phyloP scores from a whole-genome alignment of 2,113 vertebrate genomes.

The Cynopterus brachyotis region DNA sequence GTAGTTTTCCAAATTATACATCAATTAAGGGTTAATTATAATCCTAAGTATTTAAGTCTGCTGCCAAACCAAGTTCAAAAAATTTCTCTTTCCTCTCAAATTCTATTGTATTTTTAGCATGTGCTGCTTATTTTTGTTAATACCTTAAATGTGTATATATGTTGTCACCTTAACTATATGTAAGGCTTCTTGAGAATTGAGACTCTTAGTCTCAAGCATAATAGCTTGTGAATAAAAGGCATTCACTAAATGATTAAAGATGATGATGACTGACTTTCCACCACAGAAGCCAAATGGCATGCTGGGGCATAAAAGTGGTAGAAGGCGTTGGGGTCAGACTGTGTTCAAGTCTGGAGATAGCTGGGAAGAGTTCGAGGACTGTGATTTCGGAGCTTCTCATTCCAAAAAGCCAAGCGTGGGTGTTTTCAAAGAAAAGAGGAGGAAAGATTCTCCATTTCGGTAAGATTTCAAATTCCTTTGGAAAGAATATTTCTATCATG shows the following conservation, averaged over 20 bases:
- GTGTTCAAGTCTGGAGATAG: conserved; percentile 88
- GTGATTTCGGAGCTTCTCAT: conserved; percentile 88
- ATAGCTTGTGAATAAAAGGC: not conserved
- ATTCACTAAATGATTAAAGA: not conserved
- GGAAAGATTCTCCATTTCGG: conserved; percentile 83
- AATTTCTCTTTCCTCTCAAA: not conserved
- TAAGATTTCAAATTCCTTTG: conserved; percentile 68
- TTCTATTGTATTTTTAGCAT: not conserved
- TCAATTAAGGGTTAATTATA: not conserved
- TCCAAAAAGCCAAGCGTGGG: conserved; percentile 93
- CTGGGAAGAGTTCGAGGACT: conserved; percentile 90
- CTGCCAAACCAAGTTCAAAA: not conserved
- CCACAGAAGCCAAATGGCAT: conserved; percentile 86
- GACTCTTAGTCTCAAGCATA: not conserved
- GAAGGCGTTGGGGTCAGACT: conserved; percentile 94
- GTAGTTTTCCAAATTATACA: not conserved
- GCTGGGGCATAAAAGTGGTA: conserved; percentile 85
- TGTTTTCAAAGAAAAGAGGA: conserved; percentile 86
- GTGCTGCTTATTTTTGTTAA: not conserved
- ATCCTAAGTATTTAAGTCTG: not conserved
- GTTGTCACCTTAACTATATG: not conserved
- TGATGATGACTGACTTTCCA: not conserved
- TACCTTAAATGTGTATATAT: not conserved
- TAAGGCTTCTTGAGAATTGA: not conserved
- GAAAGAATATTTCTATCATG: not conserved